A percentile compares a stretch with the other conserved stretches of the same genome.
phyloP scores from a whole-genome alignment of 2,113 vertebrate genomes.

The Ursus arctos region DNA sequence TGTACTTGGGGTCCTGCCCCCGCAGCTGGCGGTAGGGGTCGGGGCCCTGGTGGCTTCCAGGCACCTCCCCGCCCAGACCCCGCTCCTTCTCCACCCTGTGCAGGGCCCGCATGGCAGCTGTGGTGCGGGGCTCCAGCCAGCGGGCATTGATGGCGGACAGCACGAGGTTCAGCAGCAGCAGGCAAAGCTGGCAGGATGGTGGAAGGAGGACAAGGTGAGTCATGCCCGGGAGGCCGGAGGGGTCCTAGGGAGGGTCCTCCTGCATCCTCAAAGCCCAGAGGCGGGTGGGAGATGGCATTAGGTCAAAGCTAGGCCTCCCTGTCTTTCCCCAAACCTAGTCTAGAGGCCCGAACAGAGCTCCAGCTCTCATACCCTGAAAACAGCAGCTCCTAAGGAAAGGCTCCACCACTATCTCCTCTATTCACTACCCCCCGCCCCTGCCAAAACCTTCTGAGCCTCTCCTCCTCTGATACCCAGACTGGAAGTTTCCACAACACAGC shows the following conservation, averaged over 20 bases:
- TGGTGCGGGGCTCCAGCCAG: constrained; percentile 90
- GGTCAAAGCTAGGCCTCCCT: neutral
- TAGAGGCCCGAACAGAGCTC: neutral
- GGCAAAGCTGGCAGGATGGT: constrained; percentile 85
- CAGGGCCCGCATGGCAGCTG: constrained; percentile 89
- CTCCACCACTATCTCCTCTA: neutral
- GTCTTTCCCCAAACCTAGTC: neutral
- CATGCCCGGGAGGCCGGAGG: neutral
- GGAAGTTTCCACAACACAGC: neutral
- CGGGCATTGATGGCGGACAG: constrained; percentile 88
- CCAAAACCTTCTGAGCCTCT: neutral
- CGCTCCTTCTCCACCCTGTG: constrained; percentile 91
- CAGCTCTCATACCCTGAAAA: neutral
- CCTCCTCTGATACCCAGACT: neutral
- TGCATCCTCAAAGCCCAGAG: neutral
- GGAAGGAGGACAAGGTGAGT: neutral
- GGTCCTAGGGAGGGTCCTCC: neutral
- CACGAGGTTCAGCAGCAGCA: constrained; percentile 88
- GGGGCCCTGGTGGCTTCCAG: constrained; percentile 78
- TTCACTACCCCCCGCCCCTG: too few species aligned
- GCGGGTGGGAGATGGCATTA: neutral
- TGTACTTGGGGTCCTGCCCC: constrained; percentile 93
- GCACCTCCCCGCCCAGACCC: constrained; percentile 89
- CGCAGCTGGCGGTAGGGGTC: constrained; percentile 91
- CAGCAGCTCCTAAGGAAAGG: neutral